Evolutionary conservation across 2,888 invertebrate genomes (phyloP), one percentile per base, ranked within the genome.

Genomic region (Scaeva pyrastri): DNA sequence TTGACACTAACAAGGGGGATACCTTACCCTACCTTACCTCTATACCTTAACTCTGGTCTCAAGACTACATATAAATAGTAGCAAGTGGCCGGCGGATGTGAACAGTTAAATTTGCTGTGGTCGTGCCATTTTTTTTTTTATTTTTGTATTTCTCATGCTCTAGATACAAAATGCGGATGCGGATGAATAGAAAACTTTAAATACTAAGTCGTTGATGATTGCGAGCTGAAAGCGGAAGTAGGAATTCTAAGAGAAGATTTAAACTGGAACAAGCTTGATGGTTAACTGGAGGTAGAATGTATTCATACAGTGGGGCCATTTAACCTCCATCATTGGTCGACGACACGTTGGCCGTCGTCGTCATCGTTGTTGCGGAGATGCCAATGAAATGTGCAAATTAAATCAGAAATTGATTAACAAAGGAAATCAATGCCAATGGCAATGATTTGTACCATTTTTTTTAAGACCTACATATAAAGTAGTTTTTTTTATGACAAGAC

Each of bases 341-440:
- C n/a, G n/a, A n/a, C n/a, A n/a, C n/a, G n/a, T 3, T 2, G 0
- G 10, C 21, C 39, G 5, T 41, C 39, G 16, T n/a, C n/a, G 14
- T 60, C 2, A 19, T 41, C 31, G 5, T 5, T 31, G 31, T 7
- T 31, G 1, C 31, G 31, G 23, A 36, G 26, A 60, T 45, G 58
- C 43, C 10, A 72, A 58, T 60, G 50, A 70, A 83, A 31, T 26
- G 55, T 73, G 73, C 62, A 74, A 78, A 78, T 73, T 78, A 74
- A 78, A 78, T 68, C 41, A 55, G 56, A 23, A 14, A 55, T 12
- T 48, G 79, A 78, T 78, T 70, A 74, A 74, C 48, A 78, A 50
- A 62, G 70, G 55, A 74, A 68, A 77, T 77, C 70, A 62, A 70
- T 60, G 39, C 41, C 21, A 41, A 60, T 41, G 23, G 60, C 41